These are phyloP conservation scores for Pristionchus arcanus DNA, from an alignment of 2,888 invertebrate species.

Conservation along the genomic window DNA sequence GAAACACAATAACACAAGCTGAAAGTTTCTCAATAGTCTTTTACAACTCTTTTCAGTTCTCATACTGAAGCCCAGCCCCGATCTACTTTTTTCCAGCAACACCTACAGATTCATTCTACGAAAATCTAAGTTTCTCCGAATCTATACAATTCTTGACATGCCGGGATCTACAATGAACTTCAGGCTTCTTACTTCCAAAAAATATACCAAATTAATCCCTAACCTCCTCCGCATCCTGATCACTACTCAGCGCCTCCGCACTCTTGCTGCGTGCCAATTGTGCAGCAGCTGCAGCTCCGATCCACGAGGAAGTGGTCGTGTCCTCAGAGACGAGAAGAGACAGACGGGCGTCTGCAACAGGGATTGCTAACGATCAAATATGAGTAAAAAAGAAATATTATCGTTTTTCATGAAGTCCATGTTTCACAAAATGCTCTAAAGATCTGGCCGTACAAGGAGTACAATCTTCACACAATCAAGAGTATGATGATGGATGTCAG, in stretches of 20 bases:
- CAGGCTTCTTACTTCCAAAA: not conserved
- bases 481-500: too few relatives aligned
- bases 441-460: too few relatives aligned
- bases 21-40: too few relatives aligned
- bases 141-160: not conserved
- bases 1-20: too few relatives aligned
- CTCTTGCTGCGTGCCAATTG: constrained; percentile 46
- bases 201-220: too few relatives aligned
- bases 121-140: not conserved
- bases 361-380: not conserved
- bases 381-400: too few relatives aligned
- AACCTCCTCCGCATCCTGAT: constrained; percentile 54
- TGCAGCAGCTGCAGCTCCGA: constrained; percentile 42
- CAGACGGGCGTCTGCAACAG: constrained; percentile 63
- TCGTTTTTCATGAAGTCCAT: too few relatives aligned
- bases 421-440: too few relatives aligned
- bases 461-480: too few relatives aligned
- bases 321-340: constrained; percentile 65
- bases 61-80: not conserved
- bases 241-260: constrained; percentile 50
- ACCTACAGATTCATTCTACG: too few relatives aligned
- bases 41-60: too few relatives aligned
- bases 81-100: not conserved
- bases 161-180: too few relatives aligned
- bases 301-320: constrained; percentile 13